These are phyloP conservation scores for Drosophila funebris DNA, from an alignment of 1,140 invertebrate species.

Conservation along the genomic window DNA sequence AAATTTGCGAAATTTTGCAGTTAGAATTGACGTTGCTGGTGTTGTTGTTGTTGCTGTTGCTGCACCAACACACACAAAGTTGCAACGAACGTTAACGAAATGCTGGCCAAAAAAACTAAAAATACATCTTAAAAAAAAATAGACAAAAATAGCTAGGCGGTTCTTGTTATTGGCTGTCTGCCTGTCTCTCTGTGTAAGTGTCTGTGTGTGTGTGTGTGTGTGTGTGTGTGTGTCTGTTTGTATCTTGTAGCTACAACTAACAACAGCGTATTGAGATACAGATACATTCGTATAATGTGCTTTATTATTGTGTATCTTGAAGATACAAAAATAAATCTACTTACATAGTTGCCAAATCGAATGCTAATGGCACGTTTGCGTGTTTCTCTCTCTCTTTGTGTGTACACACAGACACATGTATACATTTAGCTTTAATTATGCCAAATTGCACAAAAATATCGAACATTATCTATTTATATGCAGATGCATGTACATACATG, in stretches of 20 bases:
- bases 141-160: not conserved
- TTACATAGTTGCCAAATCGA: conserved; percentile 53
- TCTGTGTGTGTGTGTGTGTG: not conserved
- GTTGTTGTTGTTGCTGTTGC: not conserved
- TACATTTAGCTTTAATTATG: conserved; percentile 55
- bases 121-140: not conserved
- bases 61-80: too few relatives aligned
- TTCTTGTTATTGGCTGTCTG: not conserved
- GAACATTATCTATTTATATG: conserved; percentile 27
- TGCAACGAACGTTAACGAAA: not conserved
- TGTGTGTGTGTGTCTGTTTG: not conserved
- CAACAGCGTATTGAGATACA: not conserved
- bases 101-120: conserved; percentile 1
- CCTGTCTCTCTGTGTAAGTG: not conserved
- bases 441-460: conserved; percentile 50
- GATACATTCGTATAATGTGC: not conserved
- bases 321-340: conserved; percentile 55
- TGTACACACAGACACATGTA: conserved; percentile 37
- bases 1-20: not conserved
- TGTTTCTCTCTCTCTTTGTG: conserved; percentile 26
- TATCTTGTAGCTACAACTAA: conserved; percentile 5
- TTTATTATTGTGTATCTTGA: conserved; percentile 40
- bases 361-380: conserved; percentile 65
- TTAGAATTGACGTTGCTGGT: too few relatives aligned
- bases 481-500: not conserved